A percentile compares a stretch with the other conserved stretches of the same genome.
Evolutionary conservation across 2,797 vertebrate species (phyloP).

Genomic region (Steatocranus sp.): DNA sequence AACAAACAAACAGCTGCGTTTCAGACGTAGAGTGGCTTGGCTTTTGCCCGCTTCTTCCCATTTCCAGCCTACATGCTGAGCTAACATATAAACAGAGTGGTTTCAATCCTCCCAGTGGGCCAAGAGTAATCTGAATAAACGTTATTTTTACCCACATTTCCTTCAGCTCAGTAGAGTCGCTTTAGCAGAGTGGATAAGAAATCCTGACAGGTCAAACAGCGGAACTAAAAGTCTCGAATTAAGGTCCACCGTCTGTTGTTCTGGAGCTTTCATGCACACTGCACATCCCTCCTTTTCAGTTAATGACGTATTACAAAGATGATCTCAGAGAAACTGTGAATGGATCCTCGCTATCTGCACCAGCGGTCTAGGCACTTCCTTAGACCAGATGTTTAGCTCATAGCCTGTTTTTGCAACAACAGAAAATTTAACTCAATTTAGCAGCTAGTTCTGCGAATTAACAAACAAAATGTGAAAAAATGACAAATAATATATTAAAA

Average conservation of each 20-base stretch:
- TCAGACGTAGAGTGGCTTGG: not conserved
- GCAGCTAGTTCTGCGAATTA: not conserved
- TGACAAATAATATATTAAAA: not conserved
- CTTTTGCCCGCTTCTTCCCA: not conserved
- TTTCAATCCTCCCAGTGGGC: not conserved
- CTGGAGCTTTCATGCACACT: not conserved
- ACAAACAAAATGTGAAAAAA: constrained; percentile 9
- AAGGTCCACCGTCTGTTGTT: not conserved
- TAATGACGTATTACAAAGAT: not conserved
- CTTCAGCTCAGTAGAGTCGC: not conserved
- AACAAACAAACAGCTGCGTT: not conserved
- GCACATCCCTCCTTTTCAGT: not conserved
- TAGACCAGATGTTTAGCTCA: not conserved
- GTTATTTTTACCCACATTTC: not conserved
- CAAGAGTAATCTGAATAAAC: not conserved
- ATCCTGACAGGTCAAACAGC: not conserved
- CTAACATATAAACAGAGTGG: not conserved
- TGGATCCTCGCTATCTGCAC: not conserved
- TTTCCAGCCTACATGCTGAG: not conserved
- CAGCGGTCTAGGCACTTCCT: constrained; percentile 44
- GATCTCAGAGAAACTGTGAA: not conserved
- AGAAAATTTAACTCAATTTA: not conserved
- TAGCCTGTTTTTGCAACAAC: not conserved
- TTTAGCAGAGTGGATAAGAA: not conserved
- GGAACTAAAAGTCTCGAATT: not conserved